Evolutionary conservation across 2,797 vertebrate genomes (phyloP).

Genomic region (Dendrocincla tyrannina): DNA sequence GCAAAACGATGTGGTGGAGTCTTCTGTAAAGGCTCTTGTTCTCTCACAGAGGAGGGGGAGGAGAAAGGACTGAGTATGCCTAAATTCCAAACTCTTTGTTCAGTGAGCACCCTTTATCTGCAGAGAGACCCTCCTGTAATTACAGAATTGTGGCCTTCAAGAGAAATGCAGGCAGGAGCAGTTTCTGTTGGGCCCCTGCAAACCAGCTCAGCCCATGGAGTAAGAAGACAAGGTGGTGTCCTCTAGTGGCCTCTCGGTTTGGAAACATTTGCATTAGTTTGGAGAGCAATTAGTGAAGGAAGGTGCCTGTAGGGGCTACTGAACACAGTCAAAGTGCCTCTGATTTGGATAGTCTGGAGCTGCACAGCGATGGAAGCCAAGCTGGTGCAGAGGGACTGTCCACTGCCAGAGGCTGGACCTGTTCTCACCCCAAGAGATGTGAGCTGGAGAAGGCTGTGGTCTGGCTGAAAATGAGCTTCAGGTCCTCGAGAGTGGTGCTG

Average conservation of each 20-base stretch:
- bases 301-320: neutral
- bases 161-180: neutral
- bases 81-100: neutral
- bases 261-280: neutral
- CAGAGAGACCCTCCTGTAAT: neutral
- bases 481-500: neutral
- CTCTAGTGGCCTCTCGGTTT: neutral
- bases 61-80: neutral
- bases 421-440: accelerated
- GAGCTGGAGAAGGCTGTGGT: neutral
- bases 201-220: neutral
- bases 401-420: accelerated
- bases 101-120: neutral
- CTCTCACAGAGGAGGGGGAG: neutral
- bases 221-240: slow-evolving; percentile 30
- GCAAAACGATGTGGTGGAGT: neutral
- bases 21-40: neutral
- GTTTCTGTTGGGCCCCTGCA: neutral
- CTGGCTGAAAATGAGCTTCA: neutral
- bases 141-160: neutral
- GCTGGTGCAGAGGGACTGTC: neutral
- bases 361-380: neutral
- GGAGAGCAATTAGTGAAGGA: neutral
- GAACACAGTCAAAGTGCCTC: accelerated
- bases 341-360: neutral